Conservation (phyloP, 2,888 invertebrate species). For the Harpagoxenus sublaevis region DNA sequence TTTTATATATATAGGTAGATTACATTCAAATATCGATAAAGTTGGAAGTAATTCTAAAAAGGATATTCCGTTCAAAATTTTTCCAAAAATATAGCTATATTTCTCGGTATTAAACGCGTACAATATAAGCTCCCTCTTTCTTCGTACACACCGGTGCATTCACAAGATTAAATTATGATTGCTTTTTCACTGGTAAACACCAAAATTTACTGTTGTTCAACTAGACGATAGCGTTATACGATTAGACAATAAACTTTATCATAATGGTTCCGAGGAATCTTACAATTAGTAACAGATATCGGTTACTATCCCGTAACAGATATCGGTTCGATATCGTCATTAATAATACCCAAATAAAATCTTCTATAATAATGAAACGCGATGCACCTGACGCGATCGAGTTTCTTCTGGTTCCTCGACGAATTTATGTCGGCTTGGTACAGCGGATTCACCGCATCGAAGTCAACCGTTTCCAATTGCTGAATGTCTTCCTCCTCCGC, state of each 20-base stretch:
- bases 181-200: background rate
- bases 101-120: background rate
- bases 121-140: background rate
- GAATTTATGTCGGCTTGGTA: background rate
- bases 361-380: background rate
- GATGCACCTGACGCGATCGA: background rate
- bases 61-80: background rate
- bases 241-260: background rate
- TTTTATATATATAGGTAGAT: background rate
- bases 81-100: background rate
- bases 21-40: background rate
- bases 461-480: background rate
- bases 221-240: background rate
- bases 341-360: background rate
- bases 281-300: background rate
- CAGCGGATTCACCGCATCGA: background rate
- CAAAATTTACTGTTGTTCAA: background rate
- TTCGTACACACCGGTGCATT: background rate
- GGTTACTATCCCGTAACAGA: background rate
- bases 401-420: background rate
- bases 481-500: conserved; percentile 10
- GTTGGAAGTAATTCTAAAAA: background rate
- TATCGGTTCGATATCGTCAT: conserved; percentile 18
- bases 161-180: background rate
- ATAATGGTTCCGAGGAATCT: background rate